A percentile compares a stretch with the other conserved stretches of the same genome.
Conservation (phyloP, 2,888 invertebrate genomes). For the Sipunculus nudus region DNA sequence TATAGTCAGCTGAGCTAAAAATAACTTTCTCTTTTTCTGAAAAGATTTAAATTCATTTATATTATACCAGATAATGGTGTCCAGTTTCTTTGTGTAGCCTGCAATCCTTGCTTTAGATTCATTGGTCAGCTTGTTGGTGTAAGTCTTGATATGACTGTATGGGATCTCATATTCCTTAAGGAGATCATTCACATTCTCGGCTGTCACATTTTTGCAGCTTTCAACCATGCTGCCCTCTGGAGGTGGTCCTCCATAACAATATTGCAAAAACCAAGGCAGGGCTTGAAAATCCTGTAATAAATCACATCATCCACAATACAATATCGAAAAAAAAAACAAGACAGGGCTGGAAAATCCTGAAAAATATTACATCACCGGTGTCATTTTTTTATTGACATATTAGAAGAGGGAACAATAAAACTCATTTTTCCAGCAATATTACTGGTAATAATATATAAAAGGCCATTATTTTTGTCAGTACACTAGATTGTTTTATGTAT, state of each 20-base stretch:
- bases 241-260: constrained; percentile 57
- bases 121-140: constrained; percentile 46
- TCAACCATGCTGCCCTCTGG: constrained; percentile 53
- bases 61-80: constrained; percentile 63
- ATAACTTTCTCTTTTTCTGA: too few relatives aligned
- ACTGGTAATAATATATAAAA: too few relatives aligned
- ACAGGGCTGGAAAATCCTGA: background rate
- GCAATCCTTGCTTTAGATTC: constrained; percentile 60
- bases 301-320: too few relatives aligned
- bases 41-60: too few relatives aligned
- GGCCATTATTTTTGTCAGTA: too few relatives aligned
- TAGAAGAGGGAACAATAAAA: too few relatives aligned
- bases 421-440: too few relatives aligned
- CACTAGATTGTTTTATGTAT: too few relatives aligned
- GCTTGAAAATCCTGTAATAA: constrained; percentile 60
- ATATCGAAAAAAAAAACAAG: constrained; percentile 10
- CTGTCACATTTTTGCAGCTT: constrained; percentile 48
- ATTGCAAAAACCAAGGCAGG: constrained; percentile 63
- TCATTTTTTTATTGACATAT: too few relatives aligned
- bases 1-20: too few relatives aligned
- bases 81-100: constrained; percentile 51
- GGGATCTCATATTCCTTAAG: constrained; percentile 56
- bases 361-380: background rate
- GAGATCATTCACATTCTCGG: constrained; percentile 59
- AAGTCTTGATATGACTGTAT: constrained; percentile 53